Base-by-base conservation (phyloP, 2,113 vertebrate genomes). In the Barbus barbus region DNA sequence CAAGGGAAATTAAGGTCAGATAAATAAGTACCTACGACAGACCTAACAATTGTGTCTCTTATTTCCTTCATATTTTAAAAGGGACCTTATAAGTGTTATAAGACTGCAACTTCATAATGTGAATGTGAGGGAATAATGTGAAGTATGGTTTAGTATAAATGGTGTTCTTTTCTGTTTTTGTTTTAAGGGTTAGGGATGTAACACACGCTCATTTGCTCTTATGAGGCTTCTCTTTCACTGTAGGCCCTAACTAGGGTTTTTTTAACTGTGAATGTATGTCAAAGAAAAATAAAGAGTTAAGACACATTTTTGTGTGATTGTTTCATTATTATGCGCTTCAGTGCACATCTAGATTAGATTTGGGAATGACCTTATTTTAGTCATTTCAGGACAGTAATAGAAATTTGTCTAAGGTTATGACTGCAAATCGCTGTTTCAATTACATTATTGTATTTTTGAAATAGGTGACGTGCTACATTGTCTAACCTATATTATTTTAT, bases 271-370 rank as follows among this genome's bases (percentile, higher is more conserved):
- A 91, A 81, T 86, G 46, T 88, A 56, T 82, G 60, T 83, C 81
- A 86, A 48, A 85, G 56, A 78, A 74, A 89, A 92, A 92, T 91
- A 92, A 91, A 93, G 65, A 78, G 84, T 82, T 22, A 88, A 86
- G 84, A 53, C 16, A 9, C 16, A 9, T 26, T 78, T 74, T n/a
- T 44, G 22, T 82, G 72, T 61, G 33, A 51, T 28, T 69, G 67
- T 61, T 33, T 72, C 5, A 41, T 69, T 31, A 65, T 8, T 28
- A 33, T 28, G 28, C 3, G 8, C 28, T 67, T 36, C 31, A 67
- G 31, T 36, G 8, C n/a, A n/a, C n/a, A n/a, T n/a, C n/a, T n/a
- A n/a, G n/a, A n/a, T n/a, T 63, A 38, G 31, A 22, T 38, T 38
- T 38, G 18, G 4, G 18, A 69, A 38, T n/a, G 31, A 69, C 18